A percentile compares a stretch with the other conserved stretches of the same genome.
Evolutionary conservation across 1,140 invertebrate species (phyloP).

Genomic region (Brachionus paranguensis): DNA sequence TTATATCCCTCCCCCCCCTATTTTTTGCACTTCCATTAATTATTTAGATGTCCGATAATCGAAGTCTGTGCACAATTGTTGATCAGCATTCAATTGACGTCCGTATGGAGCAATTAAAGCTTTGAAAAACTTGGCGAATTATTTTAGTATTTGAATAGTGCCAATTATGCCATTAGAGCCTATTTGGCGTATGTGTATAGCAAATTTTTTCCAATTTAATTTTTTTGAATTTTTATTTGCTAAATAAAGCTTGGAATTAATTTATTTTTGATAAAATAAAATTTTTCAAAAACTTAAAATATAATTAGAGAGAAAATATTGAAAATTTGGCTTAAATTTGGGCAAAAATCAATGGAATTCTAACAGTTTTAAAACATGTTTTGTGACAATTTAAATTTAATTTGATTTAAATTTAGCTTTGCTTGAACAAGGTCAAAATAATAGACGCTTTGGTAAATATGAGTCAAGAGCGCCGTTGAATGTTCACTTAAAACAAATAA

Average conservation of each 20-base stretch:
- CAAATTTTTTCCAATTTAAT: neutral
- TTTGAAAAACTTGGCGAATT: neutral
- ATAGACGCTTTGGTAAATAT: neutral
- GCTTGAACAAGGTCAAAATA: neutral
- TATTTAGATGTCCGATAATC: neutral
- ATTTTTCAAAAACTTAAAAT: neutral
- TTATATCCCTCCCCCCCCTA: neutral
- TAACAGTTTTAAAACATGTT: neutral
- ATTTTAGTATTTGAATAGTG: neutral
- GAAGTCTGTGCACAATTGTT: neutral
- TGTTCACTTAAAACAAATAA: neutral
- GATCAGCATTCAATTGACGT: neutral
- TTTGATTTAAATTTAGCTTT: neutral
- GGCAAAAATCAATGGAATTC: neutral
- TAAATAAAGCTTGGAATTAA: neutral
- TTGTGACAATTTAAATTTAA: neutral
- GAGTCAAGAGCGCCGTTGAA: neutral
- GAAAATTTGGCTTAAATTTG: neutral
- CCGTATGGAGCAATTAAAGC: neutral
- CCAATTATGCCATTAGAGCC: neutral
- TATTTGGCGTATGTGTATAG: neutral
- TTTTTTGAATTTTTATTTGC: neutral
- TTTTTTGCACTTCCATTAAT: neutral
- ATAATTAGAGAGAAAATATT: neutral
- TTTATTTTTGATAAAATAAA: neutral